Conservation (phyloP, 2,888 invertebrate species). For the Molanna angustata region DNA sequence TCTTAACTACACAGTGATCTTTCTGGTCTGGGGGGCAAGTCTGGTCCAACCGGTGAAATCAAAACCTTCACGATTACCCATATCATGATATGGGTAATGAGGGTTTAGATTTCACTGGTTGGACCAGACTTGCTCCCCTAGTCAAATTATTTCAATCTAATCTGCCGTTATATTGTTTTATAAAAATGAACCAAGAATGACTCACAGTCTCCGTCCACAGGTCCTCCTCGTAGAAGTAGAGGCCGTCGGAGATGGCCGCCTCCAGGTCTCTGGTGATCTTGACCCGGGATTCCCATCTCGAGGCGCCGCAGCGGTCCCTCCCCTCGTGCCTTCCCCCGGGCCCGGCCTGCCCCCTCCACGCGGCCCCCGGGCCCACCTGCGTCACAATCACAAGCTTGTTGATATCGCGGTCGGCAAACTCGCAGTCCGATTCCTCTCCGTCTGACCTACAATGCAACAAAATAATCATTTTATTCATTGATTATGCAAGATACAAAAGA, state of each 20-base stretch:
- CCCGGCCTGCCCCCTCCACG: conserved; percentile 48
- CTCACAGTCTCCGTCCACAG: conserved; percentile 61
- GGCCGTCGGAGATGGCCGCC: conserved; percentile 95
- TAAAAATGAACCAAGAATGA: too few relatives aligned
- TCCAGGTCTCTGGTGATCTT: conserved; percentile 95
- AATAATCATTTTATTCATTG: not conserved
- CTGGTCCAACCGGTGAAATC: not conserved
- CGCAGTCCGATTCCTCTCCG: conserved; percentile 79
- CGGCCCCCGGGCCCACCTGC: conserved; percentile 63
- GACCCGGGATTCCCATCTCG: conserved; percentile 74
- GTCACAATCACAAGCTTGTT: conserved; percentile 94
- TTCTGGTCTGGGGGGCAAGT: not conserved
- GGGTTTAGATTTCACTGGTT: not conserved
- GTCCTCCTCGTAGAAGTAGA: conserved; percentile 94
- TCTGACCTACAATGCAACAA: conserved; percentile 66
- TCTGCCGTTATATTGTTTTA: not conserved
- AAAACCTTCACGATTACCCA: not conserved
- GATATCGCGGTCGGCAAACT: conserved; percentile 89
- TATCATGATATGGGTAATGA: not conserved
- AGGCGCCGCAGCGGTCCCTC: conserved; percentile 85
- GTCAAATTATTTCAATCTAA: not conserved
- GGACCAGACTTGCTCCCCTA: too few relatives aligned
- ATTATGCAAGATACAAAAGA: too few relatives aligned
- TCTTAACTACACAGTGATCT: not conserved
- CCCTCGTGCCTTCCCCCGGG: conserved; percentile 74